phyloP scores from a whole-genome alignment of 64 coral and sea anemone species.

The Actinia tenebrosa region DNA sequence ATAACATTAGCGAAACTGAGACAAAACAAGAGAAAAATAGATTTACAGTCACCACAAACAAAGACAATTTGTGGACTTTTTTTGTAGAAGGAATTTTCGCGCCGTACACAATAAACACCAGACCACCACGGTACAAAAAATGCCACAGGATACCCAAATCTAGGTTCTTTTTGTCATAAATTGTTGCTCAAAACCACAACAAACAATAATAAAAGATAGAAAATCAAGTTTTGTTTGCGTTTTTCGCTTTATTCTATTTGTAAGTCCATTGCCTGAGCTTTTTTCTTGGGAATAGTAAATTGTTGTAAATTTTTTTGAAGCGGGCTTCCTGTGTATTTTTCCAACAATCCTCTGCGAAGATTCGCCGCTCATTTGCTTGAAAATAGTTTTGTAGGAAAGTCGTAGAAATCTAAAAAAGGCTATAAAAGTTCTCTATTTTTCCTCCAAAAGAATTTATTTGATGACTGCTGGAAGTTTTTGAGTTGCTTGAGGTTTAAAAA shows the following conservation, averaged over 20 bases:
- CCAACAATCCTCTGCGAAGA: background rate
- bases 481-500: background rate
- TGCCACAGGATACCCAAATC: background rate
- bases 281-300: background rate
- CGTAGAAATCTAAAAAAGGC: background rate
- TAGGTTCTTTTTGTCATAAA: background rate
- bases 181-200: background rate
- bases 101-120: background rate
- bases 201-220: background rate
- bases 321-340: background rate
- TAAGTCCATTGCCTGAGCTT: background rate
- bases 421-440: background rate
- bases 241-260: background rate
- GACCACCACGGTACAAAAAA: background rate
- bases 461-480: background rate
- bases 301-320: background rate
- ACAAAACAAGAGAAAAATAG: background rate
- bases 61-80: background rate
- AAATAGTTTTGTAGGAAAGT: background rate
- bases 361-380: background rate
- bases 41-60: background rate
- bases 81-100: slow-evolving; percentile 4
- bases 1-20: background rate
- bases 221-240: background rate
- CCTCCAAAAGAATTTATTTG: background rate